Evolutionary conservation across 2,888 invertebrate species (phyloP).

Genomic region (Mythimna lalbum): DNA sequence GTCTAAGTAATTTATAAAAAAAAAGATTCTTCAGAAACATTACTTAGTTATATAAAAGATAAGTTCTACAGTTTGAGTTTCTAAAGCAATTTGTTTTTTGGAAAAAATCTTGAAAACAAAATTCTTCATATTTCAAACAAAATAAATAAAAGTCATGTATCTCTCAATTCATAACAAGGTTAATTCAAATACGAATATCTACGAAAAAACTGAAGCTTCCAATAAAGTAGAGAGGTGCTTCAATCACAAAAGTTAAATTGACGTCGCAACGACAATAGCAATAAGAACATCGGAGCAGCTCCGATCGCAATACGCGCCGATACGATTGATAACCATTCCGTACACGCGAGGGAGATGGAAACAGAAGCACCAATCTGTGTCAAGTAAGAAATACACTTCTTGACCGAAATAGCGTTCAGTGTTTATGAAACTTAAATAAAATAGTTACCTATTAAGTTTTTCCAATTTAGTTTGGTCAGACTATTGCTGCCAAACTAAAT

Average conservation of each 20-base stretch:
- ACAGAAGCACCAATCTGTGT: not conserved
- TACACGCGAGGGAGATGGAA: not conserved
- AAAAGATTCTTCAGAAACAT: not conserved
- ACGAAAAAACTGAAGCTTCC: conserved; percentile 23
- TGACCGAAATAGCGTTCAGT: not conserved
- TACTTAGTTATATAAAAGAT: not conserved
- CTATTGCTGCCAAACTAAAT: too few species aligned
- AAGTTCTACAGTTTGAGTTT: not conserved
- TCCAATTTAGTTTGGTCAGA: too few species aligned
- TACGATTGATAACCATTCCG: conserved; percentile 24
- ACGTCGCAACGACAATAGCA: conserved; percentile 36
- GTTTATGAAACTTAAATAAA: not conserved
- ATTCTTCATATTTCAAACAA: conserved; percentile 5
- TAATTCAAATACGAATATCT: conserved; percentile 19
- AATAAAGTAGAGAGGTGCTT: conserved; percentile 42
- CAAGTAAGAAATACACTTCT: not conserved
- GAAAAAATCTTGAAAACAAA: not conserved
- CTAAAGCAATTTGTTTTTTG: not conserved
- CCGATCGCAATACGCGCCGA: conserved; percentile 36
- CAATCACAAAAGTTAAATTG: conserved; percentile 60
- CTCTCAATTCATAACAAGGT: conserved; percentile 14
- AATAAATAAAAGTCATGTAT: conserved; percentile 17
- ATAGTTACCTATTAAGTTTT: too few species aligned
- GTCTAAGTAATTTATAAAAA: not conserved
- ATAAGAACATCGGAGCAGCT: conserved; percentile 39